Percentiles rank a stretch among this genome's conserved stretches.
phyloP scores from a whole-genome alignment of 2,113 vertebrate species.

The Brienomyrus longianalis region DNA sequence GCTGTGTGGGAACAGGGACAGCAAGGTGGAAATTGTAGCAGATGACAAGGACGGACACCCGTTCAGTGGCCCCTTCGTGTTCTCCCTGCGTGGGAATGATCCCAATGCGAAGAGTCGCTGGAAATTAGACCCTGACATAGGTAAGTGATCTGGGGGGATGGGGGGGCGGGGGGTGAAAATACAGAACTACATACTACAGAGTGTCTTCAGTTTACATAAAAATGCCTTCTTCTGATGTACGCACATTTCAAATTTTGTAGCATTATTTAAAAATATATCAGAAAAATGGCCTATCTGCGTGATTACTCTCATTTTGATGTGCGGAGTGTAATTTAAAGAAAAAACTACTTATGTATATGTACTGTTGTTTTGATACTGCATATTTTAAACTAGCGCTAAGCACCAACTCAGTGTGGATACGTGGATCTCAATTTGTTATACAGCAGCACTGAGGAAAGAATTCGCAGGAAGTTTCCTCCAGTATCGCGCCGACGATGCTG shows the following conservation, averaged over 20 bases:
- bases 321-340: neutral
- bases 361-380: neutral
- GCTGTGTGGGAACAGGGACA: constrained; percentile 49
- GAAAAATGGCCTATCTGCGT: neutral
- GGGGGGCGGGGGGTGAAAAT: neutral
- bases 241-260: neutral
- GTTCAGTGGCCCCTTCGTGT: constrained; percentile 57
- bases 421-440: neutral
- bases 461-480: neutral
- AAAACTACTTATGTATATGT: neutral
- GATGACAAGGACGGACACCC: constrained; percentile 50
- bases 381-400: neutral
- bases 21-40: constrained; percentile 38
- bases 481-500: neutral
- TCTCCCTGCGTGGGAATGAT: constrained; percentile 43
- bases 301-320: neutral
- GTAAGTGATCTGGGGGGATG: constrained; percentile 31
- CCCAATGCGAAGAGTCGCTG: constrained; percentile 41
- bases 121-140: constrained; percentile 53
- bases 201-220: neutral
- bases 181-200: neutral
- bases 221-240: neutral
- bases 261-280: neutral
- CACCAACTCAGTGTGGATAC: neutral
- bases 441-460: neutral